phyloP scores from a whole-genome alignment of 2,888 invertebrate species.

The Gymnoscelis rufifasciata region DNA sequence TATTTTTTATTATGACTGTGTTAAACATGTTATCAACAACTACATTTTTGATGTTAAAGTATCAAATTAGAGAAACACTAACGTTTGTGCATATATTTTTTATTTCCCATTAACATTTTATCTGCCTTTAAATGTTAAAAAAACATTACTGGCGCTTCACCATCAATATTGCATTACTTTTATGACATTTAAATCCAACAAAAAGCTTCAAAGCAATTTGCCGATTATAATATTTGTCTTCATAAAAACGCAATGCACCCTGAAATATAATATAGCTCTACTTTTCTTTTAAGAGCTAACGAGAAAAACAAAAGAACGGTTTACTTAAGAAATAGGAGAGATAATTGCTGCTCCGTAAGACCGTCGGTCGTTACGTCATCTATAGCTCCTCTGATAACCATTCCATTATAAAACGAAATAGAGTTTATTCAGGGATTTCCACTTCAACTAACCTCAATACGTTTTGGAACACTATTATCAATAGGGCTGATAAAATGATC shows the following conservation, averaged over 20 bases:
- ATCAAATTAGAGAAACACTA: too few species aligned
- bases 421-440: conserved; percentile 34
- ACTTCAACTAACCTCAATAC: conserved; percentile 31
- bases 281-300: conserved; percentile 17
- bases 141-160: too few species aligned
- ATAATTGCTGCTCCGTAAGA: conserved; percentile 39
- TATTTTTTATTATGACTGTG: too few species aligned
- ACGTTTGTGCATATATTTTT: too few species aligned
- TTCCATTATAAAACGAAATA: conserved; percentile 41
- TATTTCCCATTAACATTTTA: too few species aligned
- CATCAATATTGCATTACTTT: too few species aligned
- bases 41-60: too few species aligned
- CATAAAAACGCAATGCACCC: conserved; percentile 10
- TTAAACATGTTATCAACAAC: too few species aligned
- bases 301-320: conserved; percentile 32
- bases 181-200: too few species aligned
- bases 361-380: conserved; percentile 24
- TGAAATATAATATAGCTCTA: conserved; percentile 16
- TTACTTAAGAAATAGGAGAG: conserved; percentile 44
- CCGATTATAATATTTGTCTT: not conserved
- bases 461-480: conserved; percentile 29
- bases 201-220: too few species aligned
- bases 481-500: conserved; percentile 27
- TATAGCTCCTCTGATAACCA: conserved; percentile 38
- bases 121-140: too few species aligned